Evolutionary conservation across 2,797 vertebrate genomes (phyloP).

Genomic region (Neostethus bicornis): DNA sequence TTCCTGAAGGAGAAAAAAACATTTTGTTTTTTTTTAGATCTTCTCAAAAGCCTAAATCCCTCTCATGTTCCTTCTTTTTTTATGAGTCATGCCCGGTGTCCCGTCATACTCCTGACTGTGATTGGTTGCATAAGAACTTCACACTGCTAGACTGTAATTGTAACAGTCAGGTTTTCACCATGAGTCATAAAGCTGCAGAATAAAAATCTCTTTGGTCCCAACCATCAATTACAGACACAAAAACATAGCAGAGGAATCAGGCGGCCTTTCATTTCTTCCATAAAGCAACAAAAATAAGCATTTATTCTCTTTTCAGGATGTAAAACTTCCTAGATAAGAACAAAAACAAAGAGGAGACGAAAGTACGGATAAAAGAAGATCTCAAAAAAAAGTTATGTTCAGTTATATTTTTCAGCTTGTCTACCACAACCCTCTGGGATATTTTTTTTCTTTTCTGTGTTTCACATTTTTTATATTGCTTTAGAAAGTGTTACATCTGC

Average conservation of each 20-base stretch:
- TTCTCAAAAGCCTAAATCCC: not conserved
- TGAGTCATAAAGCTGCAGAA: slow-evolving; percentile 10
- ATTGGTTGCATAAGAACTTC: slow-evolving; percentile 24
- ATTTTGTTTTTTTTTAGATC: not conserved
- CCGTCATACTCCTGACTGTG: slow-evolving; percentile 4
- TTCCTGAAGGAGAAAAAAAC: slow-evolving; percentile 75
- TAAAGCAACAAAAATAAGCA: not conserved
- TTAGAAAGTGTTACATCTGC: slow-evolving; percentile 1
- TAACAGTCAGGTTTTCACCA: slow-evolving; percentile 9
- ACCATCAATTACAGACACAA: not conserved
- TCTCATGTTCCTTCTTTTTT: slow-evolving; percentile 7
- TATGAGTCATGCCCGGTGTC: slow-evolving; percentile 9
- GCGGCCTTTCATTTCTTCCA: not conserved
- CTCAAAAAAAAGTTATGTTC: slow-evolving; percentile 4
- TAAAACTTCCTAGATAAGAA: not conserved
- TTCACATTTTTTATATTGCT: not conserved
- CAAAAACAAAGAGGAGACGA: not conserved
- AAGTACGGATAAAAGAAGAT: not conserved
- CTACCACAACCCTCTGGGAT: too few relatives aligned
- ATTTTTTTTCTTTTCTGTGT: too few relatives aligned
- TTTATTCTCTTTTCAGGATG: not conserved
- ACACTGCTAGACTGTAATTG: slow-evolving; percentile 15
- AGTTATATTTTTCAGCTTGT: not conserved
- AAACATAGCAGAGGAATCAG: not conserved
- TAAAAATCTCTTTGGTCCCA: not conserved